phyloP scores from a whole-genome alignment of 2,888 invertebrate genomes.

The Drosophila vallismaia region DNA sequence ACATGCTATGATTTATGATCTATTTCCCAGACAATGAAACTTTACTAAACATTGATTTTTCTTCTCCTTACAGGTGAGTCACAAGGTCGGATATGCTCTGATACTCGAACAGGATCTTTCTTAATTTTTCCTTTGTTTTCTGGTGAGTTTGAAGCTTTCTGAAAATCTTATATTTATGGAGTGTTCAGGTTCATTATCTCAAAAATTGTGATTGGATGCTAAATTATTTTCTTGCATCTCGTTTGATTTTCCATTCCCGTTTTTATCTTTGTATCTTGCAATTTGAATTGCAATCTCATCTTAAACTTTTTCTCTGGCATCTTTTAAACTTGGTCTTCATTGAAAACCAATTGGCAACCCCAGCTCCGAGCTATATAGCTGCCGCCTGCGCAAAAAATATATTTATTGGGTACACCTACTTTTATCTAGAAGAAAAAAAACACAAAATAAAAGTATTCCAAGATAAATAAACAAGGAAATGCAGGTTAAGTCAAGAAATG shows the following conservation, averaged over 20 bases:
- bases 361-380: neutral
- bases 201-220: constrained; percentile 19
- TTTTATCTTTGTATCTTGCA: constrained; percentile 9
- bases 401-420: no score
- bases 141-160: constrained; percentile 44
- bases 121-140: neutral
- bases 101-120: constrained; percentile 6
- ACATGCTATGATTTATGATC: constrained; percentile 52
- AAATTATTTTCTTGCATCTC: neutral
- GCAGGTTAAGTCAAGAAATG: constrained; percentile 21
- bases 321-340: constrained; percentile 35
- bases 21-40: constrained; percentile 4
- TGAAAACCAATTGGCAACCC: neutral
- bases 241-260: no score
- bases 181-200: constrained; percentile 26
- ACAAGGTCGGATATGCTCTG: constrained; percentile 16
- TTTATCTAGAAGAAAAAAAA: neutral
- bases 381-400: constrained; percentile 51
- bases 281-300: constrained; percentile 41
- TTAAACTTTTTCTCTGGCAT: constrained; percentile 40
- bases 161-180: neutral
- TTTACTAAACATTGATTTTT: constrained; percentile 23
- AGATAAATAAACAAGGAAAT: constrained; percentile 10
- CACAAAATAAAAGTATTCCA: constrained; percentile 1
- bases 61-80: constrained; percentile 67